phyloP scores from a whole-genome alignment of 1,140 invertebrate species.

The Pomacea maculata region DNA sequence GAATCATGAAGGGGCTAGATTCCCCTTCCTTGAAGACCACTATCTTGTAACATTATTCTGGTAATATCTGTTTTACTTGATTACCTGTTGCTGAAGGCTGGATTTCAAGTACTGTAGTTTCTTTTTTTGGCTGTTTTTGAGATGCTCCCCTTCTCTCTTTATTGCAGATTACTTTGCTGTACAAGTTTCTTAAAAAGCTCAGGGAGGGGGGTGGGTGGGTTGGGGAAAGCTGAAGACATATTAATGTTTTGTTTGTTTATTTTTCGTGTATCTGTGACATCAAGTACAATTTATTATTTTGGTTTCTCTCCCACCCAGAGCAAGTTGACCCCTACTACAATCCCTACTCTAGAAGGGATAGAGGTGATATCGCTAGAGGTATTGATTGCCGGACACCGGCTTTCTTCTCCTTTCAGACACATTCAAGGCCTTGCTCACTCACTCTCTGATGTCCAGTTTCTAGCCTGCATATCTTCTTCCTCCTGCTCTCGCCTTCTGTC shows the following conservation, averaged over 20 bases:
- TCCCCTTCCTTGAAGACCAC: too few species aligned
- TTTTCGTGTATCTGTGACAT: neutral
- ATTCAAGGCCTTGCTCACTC: slow-evolving; percentile 12
- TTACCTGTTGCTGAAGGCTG: neutral
- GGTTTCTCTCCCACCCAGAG: slow-evolving; percentile 22
- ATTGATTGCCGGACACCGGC: neutral
- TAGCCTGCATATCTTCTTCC: neutral
- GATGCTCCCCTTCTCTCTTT: neutral
- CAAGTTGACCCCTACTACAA: slow-evolving; percentile 28
- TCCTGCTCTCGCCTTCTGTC: neutral
- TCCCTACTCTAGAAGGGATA: slow-evolving; percentile 34
- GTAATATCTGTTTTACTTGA: neutral
- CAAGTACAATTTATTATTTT: neutral
- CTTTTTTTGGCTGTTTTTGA: neutral
- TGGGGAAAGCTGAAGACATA: too few species aligned
- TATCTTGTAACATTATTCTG: too few species aligned
- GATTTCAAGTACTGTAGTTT: neutral
- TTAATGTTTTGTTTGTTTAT: too few species aligned
- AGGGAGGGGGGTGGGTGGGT: too few species aligned
- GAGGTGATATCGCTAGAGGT: slow-evolving; percentile 39
- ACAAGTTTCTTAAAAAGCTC: too few species aligned
- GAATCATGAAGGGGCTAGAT: too few species aligned
- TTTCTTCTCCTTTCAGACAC: slow-evolving; percentile 19
- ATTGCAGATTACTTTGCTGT: neutral
- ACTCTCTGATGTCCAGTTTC: neutral